Base-by-base conservation (phyloP, 2,888 invertebrate species). In the Scaeva pyrastri region DNA sequence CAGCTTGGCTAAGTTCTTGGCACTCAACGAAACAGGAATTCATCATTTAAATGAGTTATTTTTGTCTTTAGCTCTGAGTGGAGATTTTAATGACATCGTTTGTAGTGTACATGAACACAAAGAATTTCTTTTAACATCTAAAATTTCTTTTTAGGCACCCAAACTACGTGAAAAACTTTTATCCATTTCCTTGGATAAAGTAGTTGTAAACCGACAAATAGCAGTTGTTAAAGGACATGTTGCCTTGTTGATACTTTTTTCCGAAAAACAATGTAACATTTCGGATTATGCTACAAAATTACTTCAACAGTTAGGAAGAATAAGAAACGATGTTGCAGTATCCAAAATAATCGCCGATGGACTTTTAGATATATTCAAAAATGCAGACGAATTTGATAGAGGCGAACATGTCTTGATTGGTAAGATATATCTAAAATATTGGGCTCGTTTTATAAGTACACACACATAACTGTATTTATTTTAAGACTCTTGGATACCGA, bases 1-100 rank as follows among this genome's bases (percentile, higher is more conserved):
- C 79, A 93, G 94, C 14, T 90, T 93, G n/a, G 93, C 93, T 64
- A 95, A 94, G 90, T 91, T 95, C 68, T 89, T 93, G 73, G 93
- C 94, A 8, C 92, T 94, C 12, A 93, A 93, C 26, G 94, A 94
- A 88, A 91, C 91, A 31, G 94, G 94, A 1, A 91, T 94, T 41
- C 94, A 94, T 88, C 94, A 95, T 91, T 93, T 94, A 55, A 91
- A 94, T 14, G 92, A 92, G 83, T 88, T 93, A 19, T 92, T 93
- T 77, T 88, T 93, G 0, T 90, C 91, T 10, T 83, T 93, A 66
- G 89, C 91, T 5, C 81, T 92, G 0, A 90, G 90, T 21, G 89
- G 88, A 2, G 91, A 92, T 39, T 89, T 91, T 21, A 73, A 36
- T 2, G 91, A 91, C 41, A 84, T 88, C 72, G 89, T 88, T 88